Evolutionary conservation across 2,113 vertebrate species (phyloP).

Genomic region (Haemorhous mexicanus): DNA sequence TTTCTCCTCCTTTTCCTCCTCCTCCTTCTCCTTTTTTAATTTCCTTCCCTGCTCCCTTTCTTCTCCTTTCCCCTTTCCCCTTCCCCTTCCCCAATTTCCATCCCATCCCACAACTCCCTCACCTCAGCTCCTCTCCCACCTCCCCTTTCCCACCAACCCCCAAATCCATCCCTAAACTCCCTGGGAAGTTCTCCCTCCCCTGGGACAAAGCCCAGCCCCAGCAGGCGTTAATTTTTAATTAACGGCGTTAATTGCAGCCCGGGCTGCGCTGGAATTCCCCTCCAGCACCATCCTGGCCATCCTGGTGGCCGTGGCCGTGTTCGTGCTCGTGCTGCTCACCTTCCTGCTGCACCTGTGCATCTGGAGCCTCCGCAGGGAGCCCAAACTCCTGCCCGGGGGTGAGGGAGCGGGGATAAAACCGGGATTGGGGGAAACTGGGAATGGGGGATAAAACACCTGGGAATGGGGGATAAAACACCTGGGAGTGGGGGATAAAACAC

Average conservation of each 20-base stretch:
- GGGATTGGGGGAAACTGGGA: no score
- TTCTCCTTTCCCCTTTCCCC: no score
- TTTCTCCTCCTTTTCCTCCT: background rate
- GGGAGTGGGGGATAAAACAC: no score
- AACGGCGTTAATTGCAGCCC: background rate
- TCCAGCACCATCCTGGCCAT: background rate
- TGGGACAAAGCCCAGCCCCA: fast-evolving
- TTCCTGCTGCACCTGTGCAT: constrained; percentile 57
- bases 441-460: no score
- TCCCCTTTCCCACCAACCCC: no score
- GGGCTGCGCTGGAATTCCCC: background rate
- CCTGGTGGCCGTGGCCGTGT: background rate
- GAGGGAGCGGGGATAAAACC: background rate
- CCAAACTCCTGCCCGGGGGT: background rate
- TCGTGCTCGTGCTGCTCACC: constrained; percentile 43
- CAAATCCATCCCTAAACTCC: background rate
- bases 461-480: background rate
- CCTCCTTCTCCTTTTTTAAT: no score
- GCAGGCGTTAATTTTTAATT: background rate
- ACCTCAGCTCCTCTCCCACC: background rate
- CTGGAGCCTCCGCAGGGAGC: constrained; percentile 45
- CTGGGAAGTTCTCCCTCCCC: background rate
- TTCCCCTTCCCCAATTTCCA: no score
- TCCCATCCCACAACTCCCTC: background rate
- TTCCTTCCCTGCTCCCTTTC: background rate